Conservation (phyloP, 2,797 vertebrate genomes). For the Lacerta bilineata region DNA sequence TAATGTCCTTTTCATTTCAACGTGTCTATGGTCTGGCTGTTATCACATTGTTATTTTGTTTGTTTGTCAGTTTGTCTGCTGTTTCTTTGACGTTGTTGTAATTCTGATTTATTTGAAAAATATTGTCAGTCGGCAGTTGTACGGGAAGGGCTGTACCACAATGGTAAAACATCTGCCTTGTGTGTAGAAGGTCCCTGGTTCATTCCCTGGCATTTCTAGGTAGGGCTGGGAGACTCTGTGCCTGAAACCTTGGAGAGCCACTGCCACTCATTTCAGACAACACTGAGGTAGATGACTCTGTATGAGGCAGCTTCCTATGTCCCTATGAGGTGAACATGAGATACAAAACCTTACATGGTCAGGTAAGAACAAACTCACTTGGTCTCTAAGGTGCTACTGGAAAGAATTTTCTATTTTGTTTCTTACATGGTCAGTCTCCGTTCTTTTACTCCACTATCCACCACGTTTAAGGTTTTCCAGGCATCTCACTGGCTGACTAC, state of each 20-base stretch:
- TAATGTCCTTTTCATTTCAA: background rate
- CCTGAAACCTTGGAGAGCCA: too few species aligned
- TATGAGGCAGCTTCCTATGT: background rate
- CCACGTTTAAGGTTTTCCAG: background rate
- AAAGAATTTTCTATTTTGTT: too few species aligned
- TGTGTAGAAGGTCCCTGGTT: too few species aligned
- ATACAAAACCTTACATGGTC: too few species aligned
- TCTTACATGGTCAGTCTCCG: background rate
- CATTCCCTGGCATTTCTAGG: too few species aligned
- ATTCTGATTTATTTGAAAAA: background rate
- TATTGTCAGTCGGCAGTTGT: background rate
- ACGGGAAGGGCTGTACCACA: background rate
- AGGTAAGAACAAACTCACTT: too few species aligned
- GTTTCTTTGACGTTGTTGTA: background rate
- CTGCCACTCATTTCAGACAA: background rate
- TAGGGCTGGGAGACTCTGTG: too few species aligned
- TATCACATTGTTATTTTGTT: background rate
- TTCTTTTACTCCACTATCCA: background rate
- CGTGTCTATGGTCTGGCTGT: background rate
- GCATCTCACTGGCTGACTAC: background rate
- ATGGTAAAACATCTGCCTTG: too few species aligned
- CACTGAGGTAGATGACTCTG: background rate
- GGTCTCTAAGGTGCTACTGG: too few species aligned
- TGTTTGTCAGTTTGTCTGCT: background rate
- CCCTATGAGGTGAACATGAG: too few species aligned